Conservation (phyloP, 2,888 invertebrate genomes). For the Meteorus cinctellus region DNA sequence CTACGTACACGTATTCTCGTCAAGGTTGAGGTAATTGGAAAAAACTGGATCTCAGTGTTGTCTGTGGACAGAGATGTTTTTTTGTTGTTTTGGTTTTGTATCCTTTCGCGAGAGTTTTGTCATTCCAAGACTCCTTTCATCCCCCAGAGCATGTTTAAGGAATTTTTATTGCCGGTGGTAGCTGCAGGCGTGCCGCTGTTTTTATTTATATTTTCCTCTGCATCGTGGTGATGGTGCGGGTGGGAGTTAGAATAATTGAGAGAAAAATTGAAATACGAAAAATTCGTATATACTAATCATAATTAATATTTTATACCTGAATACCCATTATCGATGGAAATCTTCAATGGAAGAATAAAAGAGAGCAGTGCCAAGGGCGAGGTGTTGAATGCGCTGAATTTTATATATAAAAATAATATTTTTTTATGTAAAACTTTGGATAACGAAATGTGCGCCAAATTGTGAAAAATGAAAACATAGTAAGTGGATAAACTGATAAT, state of each 20-base stretch:
- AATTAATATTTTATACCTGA: constrained; percentile 45
- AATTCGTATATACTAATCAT: constrained; percentile 48
- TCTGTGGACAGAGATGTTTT: constrained; percentile 77
- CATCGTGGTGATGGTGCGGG: constrained; percentile 54
- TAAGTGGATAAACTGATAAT: background rate
- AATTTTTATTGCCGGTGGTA: constrained; percentile 43
- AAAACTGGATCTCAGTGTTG: constrained; percentile 86
- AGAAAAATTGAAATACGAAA: constrained; percentile 35
- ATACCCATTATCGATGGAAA: constrained; percentile 68
- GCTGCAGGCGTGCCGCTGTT: constrained; percentile 31
- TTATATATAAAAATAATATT: constrained; percentile 1
- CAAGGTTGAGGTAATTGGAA: constrained; percentile 86
- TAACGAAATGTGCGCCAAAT: constrained; percentile 7
- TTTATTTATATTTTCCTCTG: constrained; percentile 53
- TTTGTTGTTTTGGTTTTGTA: constrained; percentile 45
- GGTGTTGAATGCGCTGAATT: constrained; percentile 7
- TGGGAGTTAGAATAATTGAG: constrained; percentile 53
- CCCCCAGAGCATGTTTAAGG: constrained; percentile 54
- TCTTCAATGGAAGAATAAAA: constrained; percentile 39
- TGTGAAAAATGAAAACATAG: background rate
- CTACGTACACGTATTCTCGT: constrained; percentile 87
- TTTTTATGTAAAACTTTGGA: constrained; percentile 15
- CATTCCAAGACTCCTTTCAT: constrained; percentile 59
- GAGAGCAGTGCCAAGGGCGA: constrained; percentile 61
- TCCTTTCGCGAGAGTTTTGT: constrained; percentile 37